Percentiles rank a stretch among this genome's conserved stretches.
phyloP scores from a whole-genome alignment of 2,113 vertebrate genomes.

The Polyodon spathula region DNA sequence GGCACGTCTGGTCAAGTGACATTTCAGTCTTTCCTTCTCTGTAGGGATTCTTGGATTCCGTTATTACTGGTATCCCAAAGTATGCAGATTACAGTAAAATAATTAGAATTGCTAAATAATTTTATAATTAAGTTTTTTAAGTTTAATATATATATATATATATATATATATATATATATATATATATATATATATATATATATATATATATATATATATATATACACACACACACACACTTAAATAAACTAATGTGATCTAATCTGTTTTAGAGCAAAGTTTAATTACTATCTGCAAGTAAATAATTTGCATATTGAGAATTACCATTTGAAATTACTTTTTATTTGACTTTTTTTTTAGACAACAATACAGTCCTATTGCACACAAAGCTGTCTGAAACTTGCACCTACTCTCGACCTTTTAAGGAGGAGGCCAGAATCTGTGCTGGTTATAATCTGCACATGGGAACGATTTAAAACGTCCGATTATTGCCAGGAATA shows the following conservation, averaged over 20 bases:
- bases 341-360: slow-evolving; percentile 23
- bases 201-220: too few relatives aligned
- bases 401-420: neutral
- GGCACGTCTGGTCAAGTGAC: slow-evolving; percentile 41
- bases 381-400: slow-evolving; percentile 7
- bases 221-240: too few relatives aligned
- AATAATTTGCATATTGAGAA: slow-evolving; percentile 51
- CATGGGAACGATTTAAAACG: neutral
- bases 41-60: slow-evolving; percentile 36
- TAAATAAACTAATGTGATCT: slow-evolving; percentile 52
- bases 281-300: slow-evolving; percentile 53
- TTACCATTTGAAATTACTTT: slow-evolving; percentile 49
- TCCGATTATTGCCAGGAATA: slow-evolving; percentile 13
- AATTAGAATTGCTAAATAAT: slow-evolving; percentile 65
- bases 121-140: slow-evolving; percentile 64
- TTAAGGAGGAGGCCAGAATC: neutral
- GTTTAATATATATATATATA: too few relatives aligned
- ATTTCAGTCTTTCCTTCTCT: slow-evolving; percentile 19
- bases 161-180: too few relatives aligned
- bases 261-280: slow-evolving; percentile 63
- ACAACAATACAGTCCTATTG: slow-evolving; percentile 3
- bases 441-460: neutral
- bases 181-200: too few relatives aligned
- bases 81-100: slow-evolving; percentile 36
- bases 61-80: slow-evolving; percentile 11